These are phyloP conservation scores for Luffia ferchaultella DNA, from an alignment of 2,888 invertebrate genomes.

Conservation along the genomic window DNA sequence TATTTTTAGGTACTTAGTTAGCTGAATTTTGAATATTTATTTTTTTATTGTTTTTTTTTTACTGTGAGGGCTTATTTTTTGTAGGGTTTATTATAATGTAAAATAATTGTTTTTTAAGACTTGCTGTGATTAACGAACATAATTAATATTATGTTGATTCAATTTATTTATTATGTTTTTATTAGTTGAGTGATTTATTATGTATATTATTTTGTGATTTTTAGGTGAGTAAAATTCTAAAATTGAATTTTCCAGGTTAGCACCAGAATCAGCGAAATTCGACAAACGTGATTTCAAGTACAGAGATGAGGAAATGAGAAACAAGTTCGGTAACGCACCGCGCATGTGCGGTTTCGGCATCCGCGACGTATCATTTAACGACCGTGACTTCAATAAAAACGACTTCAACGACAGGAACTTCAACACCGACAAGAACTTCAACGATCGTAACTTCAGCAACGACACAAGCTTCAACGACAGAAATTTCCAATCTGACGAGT, in stretches of 20 bases:
- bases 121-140: too few relatives aligned
- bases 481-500: conserved; percentile 22
- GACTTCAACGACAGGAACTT: conserved; percentile 51
- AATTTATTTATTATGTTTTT: too few relatives aligned
- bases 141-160: too few relatives aligned
- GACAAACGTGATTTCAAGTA: conserved; percentile 51
- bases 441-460: conserved; percentile 26
- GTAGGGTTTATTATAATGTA: too few relatives aligned
- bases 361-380: conserved; percentile 50
- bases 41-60: too few relatives aligned
- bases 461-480: conserved; percentile 9
- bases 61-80: too few relatives aligned
- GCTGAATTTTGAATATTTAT: too few relatives aligned
- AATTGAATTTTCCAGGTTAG: conserved; percentile 29
- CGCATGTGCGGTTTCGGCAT: conserved; percentile 61
- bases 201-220: too few relatives aligned
- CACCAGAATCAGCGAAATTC: conserved; percentile 40
- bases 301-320: conserved; percentile 49
- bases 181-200: too few relatives aligned
- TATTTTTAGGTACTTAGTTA: too few relatives aligned
- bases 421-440: conserved; percentile 36
- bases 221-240: too few relatives aligned
- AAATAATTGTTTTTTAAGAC: too few relatives aligned
- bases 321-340: conserved; percentile 51
- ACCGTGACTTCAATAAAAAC: conserved; percentile 46